phyloP scores from a whole-genome alignment of 2,797 vertebrate genomes.

The Manis pentadactyla region DNA sequence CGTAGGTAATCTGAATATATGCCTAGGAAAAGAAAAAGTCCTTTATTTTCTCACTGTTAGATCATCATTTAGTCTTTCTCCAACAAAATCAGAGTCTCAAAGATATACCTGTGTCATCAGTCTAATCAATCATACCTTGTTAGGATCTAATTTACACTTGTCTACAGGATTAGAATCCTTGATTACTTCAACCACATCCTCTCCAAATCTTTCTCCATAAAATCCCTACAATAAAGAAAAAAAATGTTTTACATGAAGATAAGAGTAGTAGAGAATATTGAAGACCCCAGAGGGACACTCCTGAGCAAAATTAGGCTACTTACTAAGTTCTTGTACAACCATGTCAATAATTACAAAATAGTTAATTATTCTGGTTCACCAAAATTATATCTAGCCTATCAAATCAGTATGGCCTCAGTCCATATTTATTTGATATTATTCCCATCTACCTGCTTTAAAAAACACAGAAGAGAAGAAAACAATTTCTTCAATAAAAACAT shows the following conservation, averaged over 20 bases:
- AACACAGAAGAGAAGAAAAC: neutral
- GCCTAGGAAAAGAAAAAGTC: slow-evolving; percentile 87
- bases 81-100: neutral
- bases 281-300: slow-evolving; percentile 19
- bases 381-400: neutral
- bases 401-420: neutral
- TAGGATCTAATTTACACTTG: slow-evolving; percentile 98
- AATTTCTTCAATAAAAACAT: slow-evolving; percentile 18
- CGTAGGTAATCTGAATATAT: slow-evolving; percentile 98
- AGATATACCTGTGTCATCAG: neutral
- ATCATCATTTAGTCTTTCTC: neutral
- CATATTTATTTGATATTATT: slow-evolving; percentile 32
- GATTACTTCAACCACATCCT: slow-evolving; percentile 97
- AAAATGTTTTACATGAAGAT: slow-evolving; percentile 52
- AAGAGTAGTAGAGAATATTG: neutral
- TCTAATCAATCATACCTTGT: slow-evolving; percentile 90
- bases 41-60: neutral
- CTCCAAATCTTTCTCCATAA: slow-evolving; percentile 97
- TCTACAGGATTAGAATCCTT: slow-evolving; percentile 99
- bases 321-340: neutral
- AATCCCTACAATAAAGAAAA: slow-evolving; percentile 91
- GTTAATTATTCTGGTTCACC: slow-evolving; percentile 19
- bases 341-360: neutral
- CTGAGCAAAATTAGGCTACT: slow-evolving; percentile 43
- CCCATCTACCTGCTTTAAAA: slow-evolving; percentile 15